Conservation (phyloP, 2,888 invertebrate species). For the Eumerus sabulonum region DNA sequence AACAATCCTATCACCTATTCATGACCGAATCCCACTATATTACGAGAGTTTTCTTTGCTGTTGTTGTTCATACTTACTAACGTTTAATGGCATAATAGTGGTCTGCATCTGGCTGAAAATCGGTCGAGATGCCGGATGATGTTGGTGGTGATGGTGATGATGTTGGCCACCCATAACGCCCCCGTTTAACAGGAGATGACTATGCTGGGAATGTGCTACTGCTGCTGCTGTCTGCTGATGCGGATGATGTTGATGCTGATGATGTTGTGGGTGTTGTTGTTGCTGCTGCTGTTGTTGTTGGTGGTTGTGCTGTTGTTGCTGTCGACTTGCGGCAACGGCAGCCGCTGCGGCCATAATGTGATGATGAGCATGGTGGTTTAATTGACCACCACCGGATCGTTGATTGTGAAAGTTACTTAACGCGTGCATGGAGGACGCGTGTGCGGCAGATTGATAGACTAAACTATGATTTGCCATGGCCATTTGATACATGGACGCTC, state of each 20-base stretch:
- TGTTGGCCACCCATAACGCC: conserved; percentile 54
- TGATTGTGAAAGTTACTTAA: conserved; percentile 77
- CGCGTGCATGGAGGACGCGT: conserved; percentile 77
- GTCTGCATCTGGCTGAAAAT: conserved; percentile 78
- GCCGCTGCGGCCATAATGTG: conserved; percentile 76
- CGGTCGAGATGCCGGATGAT: conserved; percentile 73
- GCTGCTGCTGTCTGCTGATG: conserved; percentile 60
- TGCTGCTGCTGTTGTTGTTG: conserved; percentile 71
- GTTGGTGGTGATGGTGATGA: conserved; percentile 66
- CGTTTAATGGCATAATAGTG: conserved; percentile 78
- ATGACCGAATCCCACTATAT: conserved; percentile 41
- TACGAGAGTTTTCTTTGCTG: conserved; percentile 7
- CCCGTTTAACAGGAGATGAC: conserved; percentile 59
- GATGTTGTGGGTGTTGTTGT: conserved; percentile 61
- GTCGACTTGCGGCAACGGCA: conserved; percentile 72
- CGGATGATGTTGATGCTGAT: conserved; percentile 56
- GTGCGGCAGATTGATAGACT: conserved; percentile 78
- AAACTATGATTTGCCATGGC: conserved; percentile 78
- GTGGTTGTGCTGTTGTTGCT: conserved; percentile 72
- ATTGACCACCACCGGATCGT: conserved; percentile 73
- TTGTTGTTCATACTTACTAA: conserved; percentile 77
- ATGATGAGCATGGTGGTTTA: conserved; percentile 73
- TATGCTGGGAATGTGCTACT: conserved; percentile 50
- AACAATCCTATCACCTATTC: conserved; percentile 60
- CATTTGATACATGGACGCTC: conserved; percentile 77